Evolutionary conservation across 2,113 vertebrate species (phyloP).

Genomic region (Dasyurus viverrinus): DNA sequence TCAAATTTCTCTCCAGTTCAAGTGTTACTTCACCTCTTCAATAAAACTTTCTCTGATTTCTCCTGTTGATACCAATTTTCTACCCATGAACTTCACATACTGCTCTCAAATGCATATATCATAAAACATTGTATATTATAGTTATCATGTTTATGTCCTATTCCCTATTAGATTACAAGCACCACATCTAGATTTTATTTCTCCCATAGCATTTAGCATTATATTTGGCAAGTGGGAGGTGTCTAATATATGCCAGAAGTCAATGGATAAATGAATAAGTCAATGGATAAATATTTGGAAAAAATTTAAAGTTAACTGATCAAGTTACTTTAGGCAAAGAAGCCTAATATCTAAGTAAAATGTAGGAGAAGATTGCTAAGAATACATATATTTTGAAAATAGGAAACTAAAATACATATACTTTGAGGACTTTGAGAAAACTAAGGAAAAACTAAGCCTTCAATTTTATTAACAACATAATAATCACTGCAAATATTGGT

Average conservation of each 20-base stretch:
- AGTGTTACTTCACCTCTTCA: neutral
- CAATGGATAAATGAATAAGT: neutral
- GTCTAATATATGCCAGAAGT: neutral
- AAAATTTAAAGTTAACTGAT: neutral
- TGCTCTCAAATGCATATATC: neutral
- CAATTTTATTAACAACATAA: neutral
- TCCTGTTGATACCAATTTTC: neutral
- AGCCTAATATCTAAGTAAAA: slow-evolving; percentile 35
- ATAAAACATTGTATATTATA: neutral
- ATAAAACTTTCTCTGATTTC: neutral
- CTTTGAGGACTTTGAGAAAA: slow-evolving; percentile 20
- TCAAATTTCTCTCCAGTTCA: neutral
- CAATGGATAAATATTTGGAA: neutral
- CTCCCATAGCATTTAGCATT: neutral
- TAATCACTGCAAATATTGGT: neutral
- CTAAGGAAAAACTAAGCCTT: slow-evolving; percentile 2
- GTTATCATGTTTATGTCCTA: neutral
- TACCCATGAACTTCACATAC: neutral
- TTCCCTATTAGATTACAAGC: neutral
- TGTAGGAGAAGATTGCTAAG: neutral
- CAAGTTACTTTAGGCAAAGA: slow-evolving; percentile 20
- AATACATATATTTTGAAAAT: slow-evolving; percentile 1
- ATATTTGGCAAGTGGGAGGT: neutral
- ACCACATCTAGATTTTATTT: neutral
- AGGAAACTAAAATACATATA: neutral